Base-by-base conservation (phyloP, 2,888 invertebrate species). In the Cepaea hortensis region DNA sequence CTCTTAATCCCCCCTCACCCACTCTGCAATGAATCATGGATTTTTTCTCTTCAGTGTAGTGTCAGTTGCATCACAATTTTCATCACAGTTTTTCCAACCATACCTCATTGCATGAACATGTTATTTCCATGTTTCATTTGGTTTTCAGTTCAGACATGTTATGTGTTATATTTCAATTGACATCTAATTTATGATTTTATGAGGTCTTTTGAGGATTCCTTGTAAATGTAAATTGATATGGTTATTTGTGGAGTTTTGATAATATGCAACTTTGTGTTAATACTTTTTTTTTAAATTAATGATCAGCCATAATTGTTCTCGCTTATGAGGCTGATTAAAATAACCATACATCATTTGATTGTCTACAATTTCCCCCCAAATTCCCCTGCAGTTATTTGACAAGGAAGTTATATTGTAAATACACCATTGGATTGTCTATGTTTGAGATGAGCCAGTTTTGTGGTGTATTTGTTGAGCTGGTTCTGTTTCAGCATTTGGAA, bases 121-220 rank as follows among this genome's bases (percentile, higher is more conserved):
- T 79, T 62, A 35, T 3, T 79, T 35, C 23, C 20, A n/a, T 72
- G 23, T n/a, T 77, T 77, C 23, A 46, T n/a, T 61, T 75, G 48
- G 15, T 6, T 55, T 77, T 55, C 55, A 77, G 75, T 73, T 73
- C 11, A 73, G 46, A 35, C 23, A 50, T 50, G 20, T 76, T 23
- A 55, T 79, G 23, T 79, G 61, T 79, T 62, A 62, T 15, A 20
- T 35, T 62, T 79, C 15, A 62, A 13, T 79, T 9, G 55, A 15
- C 35, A 72, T 15, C 35, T 84, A 84, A 84, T 84, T 76, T 84
- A 84, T 84, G n/a, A 62, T 76, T 84, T 76, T 62, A 61, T 76
- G 65, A 76, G 76, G 61, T 55, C 72, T 46, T 61, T 75, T 84
- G 18, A 84, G 23, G 65, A 76, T 75, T 76, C 48, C 76, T 62